Conservation (phyloP, 1,140 invertebrate species). For the Trichogramma pretiosum region DNA sequence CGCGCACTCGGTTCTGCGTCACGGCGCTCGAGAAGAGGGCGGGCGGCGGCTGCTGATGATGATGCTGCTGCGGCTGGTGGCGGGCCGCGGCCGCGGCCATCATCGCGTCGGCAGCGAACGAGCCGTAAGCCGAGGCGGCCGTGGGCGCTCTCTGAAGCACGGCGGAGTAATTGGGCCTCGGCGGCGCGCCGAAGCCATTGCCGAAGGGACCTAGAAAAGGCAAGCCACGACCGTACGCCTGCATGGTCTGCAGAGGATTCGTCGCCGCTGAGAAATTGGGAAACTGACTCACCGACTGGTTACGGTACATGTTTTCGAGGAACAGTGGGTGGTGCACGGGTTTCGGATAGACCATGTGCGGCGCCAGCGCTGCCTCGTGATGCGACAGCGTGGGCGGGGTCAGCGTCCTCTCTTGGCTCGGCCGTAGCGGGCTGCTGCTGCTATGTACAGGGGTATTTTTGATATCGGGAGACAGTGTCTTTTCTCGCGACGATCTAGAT, state of each 20-base stretch:
- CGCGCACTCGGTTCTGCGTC: conserved; percentile 77
- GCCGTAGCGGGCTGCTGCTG: neutral
- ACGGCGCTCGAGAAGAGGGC: conserved; percentile 48
- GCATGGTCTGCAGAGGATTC: conserved; percentile 49
- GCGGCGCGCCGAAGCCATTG: conserved; percentile 50
- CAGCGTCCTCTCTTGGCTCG: conserved; percentile 16
- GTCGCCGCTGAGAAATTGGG: conserved; percentile 38
- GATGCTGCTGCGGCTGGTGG: too few species aligned
- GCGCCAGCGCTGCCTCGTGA: conserved; percentile 26
- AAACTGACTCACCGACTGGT: conserved; percentile 19
- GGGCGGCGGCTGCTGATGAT: too few species aligned
- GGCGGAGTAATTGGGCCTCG: conserved; percentile 42
- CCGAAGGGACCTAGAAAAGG: conserved; percentile 66
- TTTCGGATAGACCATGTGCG: conserved; percentile 65
- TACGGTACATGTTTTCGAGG: conserved; percentile 61
- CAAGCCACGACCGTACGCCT: conserved; percentile 53
- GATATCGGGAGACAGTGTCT: neutral
- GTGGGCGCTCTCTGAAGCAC: conserved; percentile 40
- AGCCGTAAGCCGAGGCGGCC: too few species aligned
- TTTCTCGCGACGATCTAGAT: neutral
- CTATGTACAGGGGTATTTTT: too few species aligned
- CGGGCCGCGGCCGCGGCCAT: too few species aligned
- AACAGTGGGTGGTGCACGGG: conserved; percentile 72
- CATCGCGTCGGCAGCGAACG: too few species aligned
- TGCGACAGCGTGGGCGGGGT: neutral